A percentile compares a stretch with the other conserved stretches of the same genome.
Conservation (phyloP, 2,888 invertebrate genomes). For the Scrobipalpa atriplicella region DNA sequence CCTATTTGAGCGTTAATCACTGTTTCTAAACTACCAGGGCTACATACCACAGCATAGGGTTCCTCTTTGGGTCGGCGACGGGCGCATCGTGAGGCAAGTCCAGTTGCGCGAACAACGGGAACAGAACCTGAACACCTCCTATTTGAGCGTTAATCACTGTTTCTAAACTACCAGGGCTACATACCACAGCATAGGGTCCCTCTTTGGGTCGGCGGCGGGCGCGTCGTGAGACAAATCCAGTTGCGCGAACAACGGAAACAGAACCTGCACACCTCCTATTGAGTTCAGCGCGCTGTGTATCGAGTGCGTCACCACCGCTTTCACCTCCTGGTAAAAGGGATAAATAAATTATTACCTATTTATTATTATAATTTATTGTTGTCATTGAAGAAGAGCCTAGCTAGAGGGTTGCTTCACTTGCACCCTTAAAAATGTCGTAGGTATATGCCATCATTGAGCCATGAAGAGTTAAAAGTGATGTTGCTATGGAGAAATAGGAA, state of each 20-base stretch:
- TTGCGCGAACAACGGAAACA: too few species aligned
- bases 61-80: constrained; percentile 90
- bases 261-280: constrained; percentile 98
- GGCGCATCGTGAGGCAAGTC: constrained; percentile 96
- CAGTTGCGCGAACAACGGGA: constrained; percentile 98
- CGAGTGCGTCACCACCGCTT: constrained; percentile 99
- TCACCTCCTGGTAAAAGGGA: constrained; percentile 91
- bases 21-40: constrained; percentile 23
- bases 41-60: constrained; percentile 93
- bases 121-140: too few species aligned
- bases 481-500: neutral
- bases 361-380: too few species aligned
- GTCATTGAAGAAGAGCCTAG: too few species aligned
- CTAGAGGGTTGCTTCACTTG: too few species aligned
- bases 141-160: too few species aligned
- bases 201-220: too few species aligned
- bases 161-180: too few species aligned
- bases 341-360: neutral
- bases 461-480: neutral
- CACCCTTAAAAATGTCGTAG: too few species aligned
- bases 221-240: too few species aligned
- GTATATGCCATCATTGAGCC: neutral
- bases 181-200: too few species aligned
- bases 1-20: too few species aligned
- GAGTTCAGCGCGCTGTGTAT: constrained; percentile 99